phyloP scores from a whole-genome alignment of 2,888 invertebrate species.

The Synergus itoensis region DNA sequence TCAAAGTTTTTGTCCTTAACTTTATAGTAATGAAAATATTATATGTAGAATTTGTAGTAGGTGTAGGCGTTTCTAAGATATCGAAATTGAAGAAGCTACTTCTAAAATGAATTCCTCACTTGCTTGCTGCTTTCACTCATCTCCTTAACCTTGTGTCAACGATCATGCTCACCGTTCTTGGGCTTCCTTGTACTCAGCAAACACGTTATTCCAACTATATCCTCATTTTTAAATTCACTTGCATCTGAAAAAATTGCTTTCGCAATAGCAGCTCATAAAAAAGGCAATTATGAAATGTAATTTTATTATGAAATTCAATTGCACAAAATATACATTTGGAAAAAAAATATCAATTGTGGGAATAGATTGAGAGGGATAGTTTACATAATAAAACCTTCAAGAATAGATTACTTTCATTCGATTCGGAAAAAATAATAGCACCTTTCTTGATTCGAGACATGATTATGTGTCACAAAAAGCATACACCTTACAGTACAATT shows the following conservation, averaged over 20 bases:
- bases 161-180: not conserved
- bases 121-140: not conserved
- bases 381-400: not conserved
- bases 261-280: not conserved
- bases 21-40: too few species aligned
- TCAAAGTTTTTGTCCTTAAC: not conserved
- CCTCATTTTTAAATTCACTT: not conserved
- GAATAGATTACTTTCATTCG: not conserved
- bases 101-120: not conserved
- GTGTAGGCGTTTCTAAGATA: not conserved
- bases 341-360: not conserved
- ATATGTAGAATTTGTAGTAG: not conserved
- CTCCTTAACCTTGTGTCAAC: not conserved
- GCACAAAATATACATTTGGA: not conserved
- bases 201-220: not conserved
- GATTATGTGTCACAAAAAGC: slow-evolving; percentile 16
- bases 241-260: not conserved
- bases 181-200: not conserved
- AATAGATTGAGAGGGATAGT: not conserved
- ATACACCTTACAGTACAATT: slow-evolving; percentile 19
- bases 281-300: not conserved
- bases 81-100: not conserved
- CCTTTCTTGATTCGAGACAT: slow-evolving; percentile 20
- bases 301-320: not conserved
- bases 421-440: not conserved